Evolutionary conservation across 2,888 invertebrate genomes (phyloP).

Genomic region (Mellilla xanthometata): DNA sequence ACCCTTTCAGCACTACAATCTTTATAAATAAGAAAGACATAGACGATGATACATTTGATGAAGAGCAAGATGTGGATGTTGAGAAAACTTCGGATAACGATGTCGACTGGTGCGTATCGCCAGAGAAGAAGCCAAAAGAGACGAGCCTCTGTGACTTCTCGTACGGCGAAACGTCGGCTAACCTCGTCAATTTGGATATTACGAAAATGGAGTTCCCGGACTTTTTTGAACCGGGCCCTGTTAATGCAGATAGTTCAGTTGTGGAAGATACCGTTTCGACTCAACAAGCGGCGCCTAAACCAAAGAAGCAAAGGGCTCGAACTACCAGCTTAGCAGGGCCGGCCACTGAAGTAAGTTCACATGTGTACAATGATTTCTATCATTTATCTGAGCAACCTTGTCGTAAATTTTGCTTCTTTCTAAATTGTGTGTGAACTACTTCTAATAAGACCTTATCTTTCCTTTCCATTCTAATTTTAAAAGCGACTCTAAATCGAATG

Average conservation of each 20-base stretch:
- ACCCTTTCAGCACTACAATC: neutral
- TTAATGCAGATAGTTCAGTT: conserved; percentile 48
- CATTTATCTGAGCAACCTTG: too few relatives aligned
- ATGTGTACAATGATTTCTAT: too few relatives aligned
- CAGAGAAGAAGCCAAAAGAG: conserved; percentile 43
- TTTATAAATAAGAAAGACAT: conserved; percentile 10
- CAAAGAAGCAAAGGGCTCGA: conserved; percentile 43
- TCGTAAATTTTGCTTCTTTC: too few relatives aligned
- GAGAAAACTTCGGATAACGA: conserved; percentile 59
- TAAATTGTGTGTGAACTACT: too few relatives aligned
- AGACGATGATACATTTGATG: neutral
- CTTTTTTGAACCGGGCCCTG: conserved; percentile 46
- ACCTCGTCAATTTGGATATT: conserved; percentile 46
- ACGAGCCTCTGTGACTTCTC: conserved; percentile 62
- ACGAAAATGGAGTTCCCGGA: conserved; percentile 51
- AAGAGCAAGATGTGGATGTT: conserved; percentile 42
- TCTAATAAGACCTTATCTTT: too few relatives aligned
- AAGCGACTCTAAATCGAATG: too few relatives aligned
- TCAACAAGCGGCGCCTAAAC: conserved; percentile 38
- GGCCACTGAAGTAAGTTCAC: conserved; percentile 19
- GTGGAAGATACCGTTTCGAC: conserved; percentile 37
- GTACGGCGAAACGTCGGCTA: conserved; percentile 57
- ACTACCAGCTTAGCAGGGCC: conserved; percentile 48
- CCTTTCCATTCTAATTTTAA: too few relatives aligned
- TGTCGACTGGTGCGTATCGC: conserved; percentile 54